Percentiles rank a stretch among this genome's conserved stretches.
These are phyloP conservation scores for Drosophila ustulata DNA, from an alignment of 2,888 invertebrate genomes.

Conservation along the genomic window DNA sequence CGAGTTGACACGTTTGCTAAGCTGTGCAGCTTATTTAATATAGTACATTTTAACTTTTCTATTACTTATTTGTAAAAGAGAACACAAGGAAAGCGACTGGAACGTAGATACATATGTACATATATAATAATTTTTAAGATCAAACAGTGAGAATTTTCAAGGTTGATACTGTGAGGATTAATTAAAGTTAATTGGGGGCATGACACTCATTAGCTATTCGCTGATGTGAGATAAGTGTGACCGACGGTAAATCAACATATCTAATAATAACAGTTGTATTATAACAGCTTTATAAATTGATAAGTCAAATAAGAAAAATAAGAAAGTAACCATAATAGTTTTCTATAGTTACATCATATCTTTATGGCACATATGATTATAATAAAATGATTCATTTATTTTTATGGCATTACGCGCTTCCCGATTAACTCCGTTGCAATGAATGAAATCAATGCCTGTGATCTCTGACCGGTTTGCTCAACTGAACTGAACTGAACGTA, in stretches of 20 bases:
- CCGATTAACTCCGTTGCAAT: slow-evolving; percentile 28
- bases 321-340: too few species aligned
- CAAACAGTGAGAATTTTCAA: slow-evolving; percentile 14
- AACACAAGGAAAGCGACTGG: background rate
- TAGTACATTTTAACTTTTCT: too few species aligned
- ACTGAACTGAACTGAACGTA: slow-evolving; percentile 24
- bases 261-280: background rate
- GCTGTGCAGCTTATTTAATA: too few species aligned
- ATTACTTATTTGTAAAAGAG: background rate
- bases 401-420: slow-evolving; percentile 24
- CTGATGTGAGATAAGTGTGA: background rate
- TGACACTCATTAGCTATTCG: slow-evolving; percentile 21
- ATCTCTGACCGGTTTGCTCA: background rate
- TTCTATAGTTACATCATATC: background rate
- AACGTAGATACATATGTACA: background rate
- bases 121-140: slow-evolving; percentile 1
- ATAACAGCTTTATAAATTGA: too few species aligned
- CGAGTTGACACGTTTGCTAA: too few species aligned
- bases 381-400: slow-evolving; percentile 22
- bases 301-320: too few species aligned
- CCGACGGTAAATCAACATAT: too few species aligned
- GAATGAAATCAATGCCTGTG: slow-evolving; percentile 27
- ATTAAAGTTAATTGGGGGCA: slow-evolving; percentile 29
- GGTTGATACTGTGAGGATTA: slow-evolving; percentile 22
- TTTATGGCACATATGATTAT: slow-evolving; percentile 14